A percentile compares a stretch with the other conserved stretches of the same genome.
Conservation (phyloP, 2,113 vertebrate species). For the Periophthalmus modestus region DNA sequence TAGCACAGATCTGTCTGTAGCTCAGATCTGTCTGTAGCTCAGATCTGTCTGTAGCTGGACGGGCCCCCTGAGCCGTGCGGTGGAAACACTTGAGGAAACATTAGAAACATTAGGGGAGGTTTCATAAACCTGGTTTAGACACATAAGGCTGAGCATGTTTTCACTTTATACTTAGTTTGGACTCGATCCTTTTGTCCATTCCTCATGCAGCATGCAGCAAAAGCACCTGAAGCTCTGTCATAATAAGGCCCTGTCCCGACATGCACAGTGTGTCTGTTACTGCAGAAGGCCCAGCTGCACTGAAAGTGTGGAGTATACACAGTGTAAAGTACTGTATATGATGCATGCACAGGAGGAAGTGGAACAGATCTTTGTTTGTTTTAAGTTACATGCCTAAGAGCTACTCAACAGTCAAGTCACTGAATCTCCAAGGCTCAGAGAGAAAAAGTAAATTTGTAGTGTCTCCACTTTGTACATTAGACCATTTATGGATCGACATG, state of each 20-base stretch:
- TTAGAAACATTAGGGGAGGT: constrained; percentile 1
- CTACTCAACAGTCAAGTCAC: constrained; percentile 7
- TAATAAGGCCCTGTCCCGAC: constrained; percentile 27
- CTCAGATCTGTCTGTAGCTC: too few relatives aligned
- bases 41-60: constrained; percentile 20
- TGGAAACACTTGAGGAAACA: constrained; percentile 9
- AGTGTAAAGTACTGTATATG: constrained; percentile 21
- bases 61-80: constrained; percentile 13
- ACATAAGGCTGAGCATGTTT: constrained; percentile 2
- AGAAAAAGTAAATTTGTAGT: constrained; percentile 2
- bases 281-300: neutral
- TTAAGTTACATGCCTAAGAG: neutral
- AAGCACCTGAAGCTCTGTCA: constrained; percentile 18
- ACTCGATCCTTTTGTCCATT: constrained; percentile 24
- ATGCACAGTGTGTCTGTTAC: constrained; percentile 25
- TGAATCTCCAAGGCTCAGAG: constrained; percentile 25
- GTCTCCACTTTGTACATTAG: neutral
- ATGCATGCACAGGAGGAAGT: constrained; percentile 46
- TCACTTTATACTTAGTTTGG: constrained; percentile 16
- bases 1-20: too few relatives aligned
- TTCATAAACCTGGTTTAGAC: constrained; percentile 41
- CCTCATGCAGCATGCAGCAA: constrained; percentile 64
- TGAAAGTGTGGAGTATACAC: neutral
- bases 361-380: neutral
- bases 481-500: neutral